Evolutionary conservation across 2,113 vertebrate genomes (phyloP).

Genomic region (Passer montanus): DNA sequence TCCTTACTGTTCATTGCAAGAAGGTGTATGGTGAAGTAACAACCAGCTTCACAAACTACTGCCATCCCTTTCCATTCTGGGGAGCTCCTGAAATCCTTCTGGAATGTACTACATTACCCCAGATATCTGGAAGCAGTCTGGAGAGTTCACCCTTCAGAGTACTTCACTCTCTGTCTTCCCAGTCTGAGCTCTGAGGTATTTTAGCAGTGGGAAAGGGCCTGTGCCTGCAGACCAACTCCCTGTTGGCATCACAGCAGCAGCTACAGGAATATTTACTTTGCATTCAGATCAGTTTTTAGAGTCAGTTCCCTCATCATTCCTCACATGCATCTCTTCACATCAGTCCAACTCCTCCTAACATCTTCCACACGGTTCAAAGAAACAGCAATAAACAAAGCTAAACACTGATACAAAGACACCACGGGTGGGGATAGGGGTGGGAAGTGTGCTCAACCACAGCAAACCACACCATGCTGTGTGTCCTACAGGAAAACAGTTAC

Average conservation of each 20-base stretch:
- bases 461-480: rapidly evolving
- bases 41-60: neutral
- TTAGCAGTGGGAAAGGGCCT: neutral
- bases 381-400: neutral
- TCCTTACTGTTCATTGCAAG: neutral
- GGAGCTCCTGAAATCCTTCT: neutral
- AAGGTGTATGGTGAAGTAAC: neutral
- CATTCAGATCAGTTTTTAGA: neutral
- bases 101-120: neutral
- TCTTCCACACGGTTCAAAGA: neutral
- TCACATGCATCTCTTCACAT: neutral
- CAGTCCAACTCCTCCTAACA: neutral
- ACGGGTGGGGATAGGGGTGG: neutral
- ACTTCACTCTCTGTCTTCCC: neutral
- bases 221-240: neutral
- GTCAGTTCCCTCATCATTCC: neutral
- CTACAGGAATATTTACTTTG: neutral
- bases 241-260: neutral
- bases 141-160: neutral
- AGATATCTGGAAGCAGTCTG: neutral
- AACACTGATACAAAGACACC: neutral
- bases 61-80: neutral
- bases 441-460: neutral
- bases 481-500: neutral
- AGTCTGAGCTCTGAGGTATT: neutral